A percentile compares a stretch with the other conserved stretches of the same genome.
phyloP scores from a whole-genome alignment of 2,797 vertebrate species.

The Picus viridis region DNA sequence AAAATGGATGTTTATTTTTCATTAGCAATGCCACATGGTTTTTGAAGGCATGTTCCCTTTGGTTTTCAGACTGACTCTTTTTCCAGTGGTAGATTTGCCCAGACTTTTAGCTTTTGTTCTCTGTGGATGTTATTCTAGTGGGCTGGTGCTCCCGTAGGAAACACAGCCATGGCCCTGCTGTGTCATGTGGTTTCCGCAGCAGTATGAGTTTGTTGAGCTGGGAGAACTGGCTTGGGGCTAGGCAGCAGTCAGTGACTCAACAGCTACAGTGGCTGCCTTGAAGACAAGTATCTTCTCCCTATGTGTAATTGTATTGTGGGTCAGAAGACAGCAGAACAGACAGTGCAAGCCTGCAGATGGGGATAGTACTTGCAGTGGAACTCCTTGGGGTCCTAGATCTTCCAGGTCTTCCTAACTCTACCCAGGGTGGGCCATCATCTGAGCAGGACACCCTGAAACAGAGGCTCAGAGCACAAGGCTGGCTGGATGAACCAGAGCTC shows the following conservation, averaged over 20 bases:
- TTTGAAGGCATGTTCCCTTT: neutral
- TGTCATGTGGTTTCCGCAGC: neutral
- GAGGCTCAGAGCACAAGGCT: neutral
- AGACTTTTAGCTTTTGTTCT: conserved; percentile 13
- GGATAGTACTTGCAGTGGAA: neutral
- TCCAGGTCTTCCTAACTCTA: neutral
- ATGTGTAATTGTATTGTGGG: too few species aligned
- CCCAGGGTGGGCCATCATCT: neutral
- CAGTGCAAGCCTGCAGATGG: neutral
- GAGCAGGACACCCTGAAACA: neutral
- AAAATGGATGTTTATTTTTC: conserved; percentile 55
- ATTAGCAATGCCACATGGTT: neutral
- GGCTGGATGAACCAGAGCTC: rapidly evolving
- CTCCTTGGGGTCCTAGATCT: neutral
- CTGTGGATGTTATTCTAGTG: neutral
- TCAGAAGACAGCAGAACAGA: neutral
- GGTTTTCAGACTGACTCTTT: neutral
- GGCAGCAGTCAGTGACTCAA: neutral
- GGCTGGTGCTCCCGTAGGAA: neutral
- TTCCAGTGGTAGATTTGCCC: neutral
- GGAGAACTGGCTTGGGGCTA: neutral
- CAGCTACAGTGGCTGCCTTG: neutral
- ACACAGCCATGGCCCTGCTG: neutral
- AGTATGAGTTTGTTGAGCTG: neutral
- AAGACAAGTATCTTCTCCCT: neutral